Conservation (phyloP, 2,888 invertebrate genomes). For the Lutraria lutraria region DNA sequence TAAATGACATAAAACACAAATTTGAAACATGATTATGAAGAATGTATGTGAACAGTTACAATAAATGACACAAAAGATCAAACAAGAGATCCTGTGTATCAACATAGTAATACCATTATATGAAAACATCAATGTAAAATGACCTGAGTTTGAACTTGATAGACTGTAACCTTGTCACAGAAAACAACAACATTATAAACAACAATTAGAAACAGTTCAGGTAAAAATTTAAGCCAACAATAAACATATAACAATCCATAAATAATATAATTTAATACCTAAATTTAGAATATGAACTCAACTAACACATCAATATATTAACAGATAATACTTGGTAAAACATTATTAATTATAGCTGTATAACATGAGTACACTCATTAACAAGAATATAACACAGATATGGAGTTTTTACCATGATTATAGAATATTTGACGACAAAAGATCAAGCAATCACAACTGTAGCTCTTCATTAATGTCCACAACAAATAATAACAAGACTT, state of each 20-base stretch:
- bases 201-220: no score
- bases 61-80: no score
- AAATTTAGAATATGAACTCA: background rate
- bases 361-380: background rate
- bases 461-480: no score
- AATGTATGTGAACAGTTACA: no score
- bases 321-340: background rate
- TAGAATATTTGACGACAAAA: no score
- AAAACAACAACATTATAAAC: background rate
- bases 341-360: background rate
- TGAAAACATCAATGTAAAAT: slow-evolving; percentile 1
- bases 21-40: no score
- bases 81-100: no score
- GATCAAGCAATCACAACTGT: no score
- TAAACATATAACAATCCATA: background rate
- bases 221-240: slow-evolving; percentile 10
- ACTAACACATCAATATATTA: background rate
- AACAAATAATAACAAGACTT: no score
- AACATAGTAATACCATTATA: background rate
- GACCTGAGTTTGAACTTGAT: background rate
- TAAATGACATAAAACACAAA: no score
- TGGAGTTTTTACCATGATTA: background rate
- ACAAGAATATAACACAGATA: background rate
- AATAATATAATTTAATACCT: background rate
- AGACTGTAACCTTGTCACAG: background rate